phyloP scores from a whole-genome alignment of 2,888 invertebrate genomes.

The Lasioglossum morio region DNA sequence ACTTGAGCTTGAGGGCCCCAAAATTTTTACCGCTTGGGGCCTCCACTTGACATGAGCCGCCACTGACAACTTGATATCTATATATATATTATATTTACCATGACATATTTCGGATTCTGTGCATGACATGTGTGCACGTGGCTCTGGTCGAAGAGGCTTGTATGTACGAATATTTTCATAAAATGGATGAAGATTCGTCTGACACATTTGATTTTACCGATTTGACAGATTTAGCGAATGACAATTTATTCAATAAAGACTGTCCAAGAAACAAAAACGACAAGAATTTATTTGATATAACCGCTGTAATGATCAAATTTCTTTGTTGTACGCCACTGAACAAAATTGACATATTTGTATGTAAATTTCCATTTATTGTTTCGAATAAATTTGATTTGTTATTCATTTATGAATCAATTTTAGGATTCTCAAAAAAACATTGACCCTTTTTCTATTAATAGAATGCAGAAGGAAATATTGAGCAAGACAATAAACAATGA shows the following conservation, averaged over 20 bases:
- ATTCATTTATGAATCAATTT: slow-evolving; percentile 25
- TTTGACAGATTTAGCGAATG: not conserved
- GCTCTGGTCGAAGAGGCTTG: not conserved
- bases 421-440: slow-evolving; percentile 35
- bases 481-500: slow-evolving; percentile 86
- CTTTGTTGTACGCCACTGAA: slow-evolving; percentile 76
- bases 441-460: slow-evolving; percentile 43
- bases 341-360: slow-evolving; percentile 73
- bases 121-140: not conserved
- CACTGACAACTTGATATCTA: too few relatives aligned
- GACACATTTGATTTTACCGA: not conserved
- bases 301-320: slow-evolving; percentile 75
- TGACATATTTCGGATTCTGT: not conserved
- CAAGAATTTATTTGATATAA: slow-evolving; percentile 29
- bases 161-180: slow-evolving; percentile 5
- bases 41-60: too few relatives aligned
- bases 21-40: too few relatives aligned
- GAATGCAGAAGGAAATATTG: slow-evolving; percentile 86
- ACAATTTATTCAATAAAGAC: not conserved
- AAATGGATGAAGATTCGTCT: not conserved
- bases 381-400: not conserved
- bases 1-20: too few relatives aligned
- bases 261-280: slow-evolving; percentile 22
- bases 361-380: slow-evolving; percentile 34
- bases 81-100: not conserved